Conservation (phyloP, 2,888 invertebrate genomes). For the Aporophyla nigra region DNA sequence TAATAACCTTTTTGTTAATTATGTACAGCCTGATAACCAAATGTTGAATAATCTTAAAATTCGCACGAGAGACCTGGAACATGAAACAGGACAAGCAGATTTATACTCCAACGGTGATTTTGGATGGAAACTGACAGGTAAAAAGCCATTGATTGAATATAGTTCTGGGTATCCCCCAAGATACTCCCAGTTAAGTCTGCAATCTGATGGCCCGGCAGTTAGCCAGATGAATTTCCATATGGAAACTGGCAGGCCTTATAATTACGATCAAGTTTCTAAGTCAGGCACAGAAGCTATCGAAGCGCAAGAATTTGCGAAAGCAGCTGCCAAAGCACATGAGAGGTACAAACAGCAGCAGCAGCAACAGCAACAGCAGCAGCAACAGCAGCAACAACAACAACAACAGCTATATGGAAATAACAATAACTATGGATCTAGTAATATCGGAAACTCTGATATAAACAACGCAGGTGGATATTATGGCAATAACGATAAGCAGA, state of each 20-base stretch:
- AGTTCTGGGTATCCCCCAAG: slow-evolving; percentile 76
- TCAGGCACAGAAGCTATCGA: slow-evolving; percentile 80
- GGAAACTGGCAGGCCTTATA: slow-evolving; percentile 81
- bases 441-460: slow-evolving; percentile 68
- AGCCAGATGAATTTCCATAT: slow-evolving; percentile 86
- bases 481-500: slow-evolving; percentile 77
- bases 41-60: slow-evolving; percentile 75
- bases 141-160: slow-evolving; percentile 80
- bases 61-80: slow-evolving; percentile 79
- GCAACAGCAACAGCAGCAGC: slow-evolving; percentile 69
- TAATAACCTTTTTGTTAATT: slow-evolving; percentile 85
- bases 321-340: slow-evolving; percentile 86
- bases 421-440: slow-evolving; percentile 64
- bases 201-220: slow-evolving; percentile 78
- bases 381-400: slow-evolving; percentile 74
- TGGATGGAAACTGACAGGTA: slow-evolving; percentile 87
- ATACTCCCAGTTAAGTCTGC: slow-evolving; percentile 75
- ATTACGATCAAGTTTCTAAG: slow-evolving; percentile 81
- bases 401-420: slow-evolving; percentile 71
- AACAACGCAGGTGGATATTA: slow-evolving; percentile 69
- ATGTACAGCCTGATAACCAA: slow-evolving; percentile 83
- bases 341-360: slow-evolving; percentile 81
- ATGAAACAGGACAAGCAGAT: slow-evolving; percentile 78
- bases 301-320: slow-evolving; percentile 86
- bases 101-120: slow-evolving; percentile 87